A percentile compares a stretch with the other conserved stretches of the same genome.
These are phyloP conservation scores for Margarornis squamiger DNA, from an alignment of 2,797 vertebrate genomes.

Conservation along the genomic window DNA sequence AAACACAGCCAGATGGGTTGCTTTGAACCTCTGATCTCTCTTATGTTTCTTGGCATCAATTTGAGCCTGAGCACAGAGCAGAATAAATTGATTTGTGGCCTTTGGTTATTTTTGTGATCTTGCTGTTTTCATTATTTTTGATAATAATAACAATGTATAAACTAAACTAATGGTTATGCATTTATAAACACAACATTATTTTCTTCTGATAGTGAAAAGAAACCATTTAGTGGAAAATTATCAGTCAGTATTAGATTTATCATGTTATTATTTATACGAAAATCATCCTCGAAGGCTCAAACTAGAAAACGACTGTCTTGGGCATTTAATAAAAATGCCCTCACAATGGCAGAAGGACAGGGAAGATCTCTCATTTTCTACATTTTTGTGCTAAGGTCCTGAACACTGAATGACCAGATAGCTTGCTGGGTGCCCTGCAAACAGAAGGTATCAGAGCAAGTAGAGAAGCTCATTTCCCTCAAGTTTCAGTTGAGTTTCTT, in stretches of 20 bases:
- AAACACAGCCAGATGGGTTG: conserved; percentile 38
- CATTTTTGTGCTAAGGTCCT: not conserved
- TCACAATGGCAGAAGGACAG: not conserved
- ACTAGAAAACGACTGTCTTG: not conserved
- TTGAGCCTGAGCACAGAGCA: not conserved
- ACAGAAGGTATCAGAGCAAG: not conserved
- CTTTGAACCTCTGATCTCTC: not conserved
- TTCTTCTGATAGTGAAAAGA: not conserved
- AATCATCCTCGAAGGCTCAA: not conserved
- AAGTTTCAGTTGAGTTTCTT: not conserved
- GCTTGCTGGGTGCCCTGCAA: not conserved
- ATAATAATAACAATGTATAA: not conserved
- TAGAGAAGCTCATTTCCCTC: not conserved
- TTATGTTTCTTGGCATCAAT: not conserved
- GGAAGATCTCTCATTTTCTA: not conserved
- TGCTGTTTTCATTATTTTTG: not conserved
- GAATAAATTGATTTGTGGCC: not conserved
- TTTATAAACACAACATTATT: not conserved
- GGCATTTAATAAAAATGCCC: not conserved
- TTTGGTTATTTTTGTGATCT: not conserved
- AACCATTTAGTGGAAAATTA: not conserved
- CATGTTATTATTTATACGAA: not conserved
- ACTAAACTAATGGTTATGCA: not conserved
- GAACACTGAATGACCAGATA: not conserved
- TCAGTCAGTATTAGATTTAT: not conserved